Evolutionary conservation across 1,140 invertebrate genomes (phyloP), one percentile per base, ranked within the genome.

Genomic region (Patella vulgata): DNA sequence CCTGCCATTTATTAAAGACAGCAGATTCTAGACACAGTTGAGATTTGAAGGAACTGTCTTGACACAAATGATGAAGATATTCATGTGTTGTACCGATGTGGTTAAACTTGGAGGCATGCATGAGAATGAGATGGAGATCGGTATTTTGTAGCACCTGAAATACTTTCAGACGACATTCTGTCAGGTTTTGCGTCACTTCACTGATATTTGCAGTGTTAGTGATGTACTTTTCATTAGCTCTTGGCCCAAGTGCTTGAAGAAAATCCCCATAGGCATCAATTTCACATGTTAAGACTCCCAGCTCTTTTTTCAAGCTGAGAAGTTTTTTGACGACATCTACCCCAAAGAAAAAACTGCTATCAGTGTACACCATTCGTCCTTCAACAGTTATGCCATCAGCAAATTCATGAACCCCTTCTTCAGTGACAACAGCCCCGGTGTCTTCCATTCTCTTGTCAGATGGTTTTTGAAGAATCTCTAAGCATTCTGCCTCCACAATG

Each of bases 181-280:
- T 70, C 31, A 80, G 65, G 27, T 60, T 68, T 36, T 63, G 53
- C 0, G 72, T 71, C 2, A 72, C 33, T 25, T 59, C 60, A 6
- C 66, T 77, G 5, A 82, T 75, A 75, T 81, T 84, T 12, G 65
- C 67, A 4, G 63, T 67, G 42, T 77, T 68, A 14, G 76, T 55
- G 9, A 79, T 76, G 58, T 83, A 85, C 14, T 72, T 71, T 25
- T 61, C 59, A 6, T 66, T 76, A 12, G 84, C 69, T 36, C 62
- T 52, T 23, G 67, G 65, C 2, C 86, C 86, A 5, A 87, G 66
- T 5, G 84, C 75, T 62, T 85, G 84, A 14, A 87, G 62, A 66
- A 87, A 87, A 66, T 87, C 85, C 12, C 84, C 82, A 73, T 87
- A 87, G n/a, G 82, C 83, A 78, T 85, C 84, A 47, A 86, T 80